phyloP scores from a whole-genome alignment of 2,113 vertebrate species.

The Aphelocoma coerulescens region DNA sequence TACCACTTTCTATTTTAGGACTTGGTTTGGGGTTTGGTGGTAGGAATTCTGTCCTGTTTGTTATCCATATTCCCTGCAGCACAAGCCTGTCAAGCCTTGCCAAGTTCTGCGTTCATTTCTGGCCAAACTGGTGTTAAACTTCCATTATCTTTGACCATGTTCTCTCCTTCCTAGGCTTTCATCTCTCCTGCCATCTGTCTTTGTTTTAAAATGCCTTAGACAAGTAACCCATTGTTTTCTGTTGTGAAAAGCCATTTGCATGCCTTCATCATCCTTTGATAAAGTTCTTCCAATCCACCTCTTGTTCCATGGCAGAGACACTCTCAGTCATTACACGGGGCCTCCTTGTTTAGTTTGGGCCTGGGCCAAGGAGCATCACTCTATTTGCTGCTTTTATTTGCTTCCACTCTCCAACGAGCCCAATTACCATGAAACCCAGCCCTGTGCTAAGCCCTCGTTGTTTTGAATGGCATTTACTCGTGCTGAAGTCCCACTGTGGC shows the following conservation, averaged over 20 bases:
- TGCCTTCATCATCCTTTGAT: neutral
- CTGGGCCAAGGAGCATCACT: neutral
- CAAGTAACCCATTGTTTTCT: neutral
- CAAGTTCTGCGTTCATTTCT: neutral
- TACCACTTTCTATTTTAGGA: neutral
- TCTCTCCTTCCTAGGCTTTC: neutral
- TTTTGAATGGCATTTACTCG: neutral
- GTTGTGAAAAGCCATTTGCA: neutral
- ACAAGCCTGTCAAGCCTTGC: neutral
- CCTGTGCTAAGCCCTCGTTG: neutral
- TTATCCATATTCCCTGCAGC: neutral
- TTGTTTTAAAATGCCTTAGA: neutral
- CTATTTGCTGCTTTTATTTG: neutral
- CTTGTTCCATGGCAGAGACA: neutral
- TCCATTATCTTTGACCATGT: neutral
- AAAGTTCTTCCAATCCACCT: neutral
- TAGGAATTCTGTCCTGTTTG: neutral
- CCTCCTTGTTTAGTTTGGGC: neutral
- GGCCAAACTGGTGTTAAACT: neutral
- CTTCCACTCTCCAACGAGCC: neutral
- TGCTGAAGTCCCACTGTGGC: neutral
- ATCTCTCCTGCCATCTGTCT: neutral
- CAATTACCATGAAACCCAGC: neutral
- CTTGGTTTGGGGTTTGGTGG: neutral
- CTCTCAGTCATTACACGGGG: neutral